These are phyloP conservation scores for Centruroides sculpturatus DNA, from an alignment of 1,140 invertebrate genomes.

Conservation along the genomic window DNA sequence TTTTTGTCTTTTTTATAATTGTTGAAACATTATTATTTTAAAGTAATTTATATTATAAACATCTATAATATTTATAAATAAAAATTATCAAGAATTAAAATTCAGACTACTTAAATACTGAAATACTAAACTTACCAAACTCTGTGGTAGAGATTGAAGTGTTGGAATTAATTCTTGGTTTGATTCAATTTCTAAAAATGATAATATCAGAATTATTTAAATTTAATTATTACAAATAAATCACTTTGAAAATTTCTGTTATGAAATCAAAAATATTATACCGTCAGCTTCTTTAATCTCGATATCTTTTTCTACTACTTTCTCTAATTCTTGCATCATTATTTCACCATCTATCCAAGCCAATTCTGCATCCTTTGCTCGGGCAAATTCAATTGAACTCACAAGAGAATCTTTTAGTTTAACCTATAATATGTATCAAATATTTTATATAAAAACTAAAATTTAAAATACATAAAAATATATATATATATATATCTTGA, in stretches of 20 bases:
- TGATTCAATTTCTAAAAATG: background rate
- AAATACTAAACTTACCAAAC: constrained; percentile 15
- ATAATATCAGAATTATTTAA: too few species aligned
- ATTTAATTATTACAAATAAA: too few species aligned
- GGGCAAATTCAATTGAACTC: constrained; percentile 68
- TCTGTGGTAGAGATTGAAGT: constrained; percentile 45
- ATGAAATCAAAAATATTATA: background rate
- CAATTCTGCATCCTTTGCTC: constrained; percentile 54
- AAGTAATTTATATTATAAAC: too few species aligned
- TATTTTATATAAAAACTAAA: background rate
- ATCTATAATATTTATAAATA: too few species aligned
- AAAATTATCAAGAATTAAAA: background rate
- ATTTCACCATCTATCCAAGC: constrained; percentile 77
- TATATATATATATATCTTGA: too few species aligned
- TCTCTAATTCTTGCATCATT: constrained; percentile 21
- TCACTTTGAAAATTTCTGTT: background rate
- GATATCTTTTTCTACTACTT: constrained; percentile 12
- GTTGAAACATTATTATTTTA: too few species aligned
- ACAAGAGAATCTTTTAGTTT: constrained; percentile 78
- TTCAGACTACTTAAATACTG: background rate
- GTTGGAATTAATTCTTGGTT: constrained; percentile 40
- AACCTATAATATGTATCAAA: constrained; percentile 39
- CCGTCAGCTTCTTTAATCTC: constrained; percentile 10
- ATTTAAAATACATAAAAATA: background rate
- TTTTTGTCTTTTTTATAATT: too few species aligned